Conservation (phyloP, 2,797 vertebrate genomes). For the Sebastes oblongus region DNA sequence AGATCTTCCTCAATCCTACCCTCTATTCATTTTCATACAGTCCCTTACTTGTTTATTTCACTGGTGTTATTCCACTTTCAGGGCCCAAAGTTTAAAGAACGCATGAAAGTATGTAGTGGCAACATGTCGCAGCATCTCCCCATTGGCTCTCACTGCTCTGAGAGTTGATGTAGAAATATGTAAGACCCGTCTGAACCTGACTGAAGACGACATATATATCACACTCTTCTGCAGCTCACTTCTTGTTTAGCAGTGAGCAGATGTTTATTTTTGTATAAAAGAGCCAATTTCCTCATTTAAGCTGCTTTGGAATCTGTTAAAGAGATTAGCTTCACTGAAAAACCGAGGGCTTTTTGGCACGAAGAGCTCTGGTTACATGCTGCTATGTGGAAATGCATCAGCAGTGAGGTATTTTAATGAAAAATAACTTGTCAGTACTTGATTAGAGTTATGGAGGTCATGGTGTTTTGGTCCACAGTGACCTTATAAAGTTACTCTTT, state of each 20-base stretch:
- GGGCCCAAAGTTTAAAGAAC: not conserved
- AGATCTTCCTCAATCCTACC: not conserved
- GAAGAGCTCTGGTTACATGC: not conserved
- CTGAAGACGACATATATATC: not conserved
- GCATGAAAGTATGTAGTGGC: not conserved
- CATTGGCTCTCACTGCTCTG: not conserved
- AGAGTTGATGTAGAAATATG: not conserved
- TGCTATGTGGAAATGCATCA: slow-evolving; percentile 36
- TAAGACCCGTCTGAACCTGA: slow-evolving; percentile 23
- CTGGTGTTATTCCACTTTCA: not conserved
- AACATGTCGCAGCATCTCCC: not conserved
- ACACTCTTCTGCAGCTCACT: not conserved
- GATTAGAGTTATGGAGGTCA: not conserved
- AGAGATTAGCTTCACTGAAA: slow-evolving; percentile 39
- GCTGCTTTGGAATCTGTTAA: slow-evolving; percentile 45
- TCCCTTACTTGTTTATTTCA: not conserved
- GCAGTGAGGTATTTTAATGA: slow-evolving; percentile 48
- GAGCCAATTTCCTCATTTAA: slow-evolving; percentile 36
- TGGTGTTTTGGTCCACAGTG: not conserved
- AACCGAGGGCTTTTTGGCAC: slow-evolving; percentile 13
- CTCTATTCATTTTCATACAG: not conserved
- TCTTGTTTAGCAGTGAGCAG: not conserved
- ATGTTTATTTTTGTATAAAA: slow-evolving; percentile 11
- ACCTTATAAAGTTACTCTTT: not conserved
- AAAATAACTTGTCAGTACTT: slow-evolving; percentile 3